These are phyloP conservation scores for Thinocorus orbignyianus DNA, from an alignment of 2,113 vertebrate genomes.

Conservation along the genomic window DNA sequence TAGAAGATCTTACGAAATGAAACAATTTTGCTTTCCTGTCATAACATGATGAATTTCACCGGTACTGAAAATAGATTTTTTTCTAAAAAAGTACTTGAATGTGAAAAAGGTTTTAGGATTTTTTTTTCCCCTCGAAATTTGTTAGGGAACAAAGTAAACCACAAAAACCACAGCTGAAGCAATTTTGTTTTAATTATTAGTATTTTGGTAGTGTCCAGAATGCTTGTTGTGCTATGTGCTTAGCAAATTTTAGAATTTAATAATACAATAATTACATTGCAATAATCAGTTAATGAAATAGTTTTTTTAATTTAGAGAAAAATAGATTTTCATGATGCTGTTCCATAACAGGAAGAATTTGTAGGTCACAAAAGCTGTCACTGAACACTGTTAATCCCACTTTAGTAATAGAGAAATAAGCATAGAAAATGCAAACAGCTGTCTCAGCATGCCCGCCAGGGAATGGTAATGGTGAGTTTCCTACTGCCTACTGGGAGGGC, in stretches of 20 bases:
- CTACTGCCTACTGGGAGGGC: neutral
- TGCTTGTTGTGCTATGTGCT: neutral
- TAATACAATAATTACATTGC: neutral
- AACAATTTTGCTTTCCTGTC: conserved; percentile 68
- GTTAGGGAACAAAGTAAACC: neutral
- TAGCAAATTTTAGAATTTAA: neutral
- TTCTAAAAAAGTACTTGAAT: conserved; percentile 7
- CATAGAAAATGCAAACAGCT: neutral
- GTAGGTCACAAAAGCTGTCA: neutral
- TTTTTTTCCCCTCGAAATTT: neutral
- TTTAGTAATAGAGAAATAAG: neutral
- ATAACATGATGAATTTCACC: conserved; percentile 57
- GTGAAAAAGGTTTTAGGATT: neutral
- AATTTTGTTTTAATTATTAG: neutral
- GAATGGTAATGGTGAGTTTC: neutral
- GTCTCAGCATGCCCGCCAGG: neutral
- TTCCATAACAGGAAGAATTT: neutral
- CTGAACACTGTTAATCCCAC: neutral
- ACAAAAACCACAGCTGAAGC: neutral
- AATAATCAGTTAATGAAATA: neutral
- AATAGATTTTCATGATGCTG: neutral
- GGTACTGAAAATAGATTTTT: neutral
- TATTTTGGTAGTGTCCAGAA: neutral
- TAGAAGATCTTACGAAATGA: conserved; percentile 38
- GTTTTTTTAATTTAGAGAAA: neutral